phyloP scores from a whole-genome alignment of 2,797 vertebrate species.

The Gymnothorax javanicus region DNA sequence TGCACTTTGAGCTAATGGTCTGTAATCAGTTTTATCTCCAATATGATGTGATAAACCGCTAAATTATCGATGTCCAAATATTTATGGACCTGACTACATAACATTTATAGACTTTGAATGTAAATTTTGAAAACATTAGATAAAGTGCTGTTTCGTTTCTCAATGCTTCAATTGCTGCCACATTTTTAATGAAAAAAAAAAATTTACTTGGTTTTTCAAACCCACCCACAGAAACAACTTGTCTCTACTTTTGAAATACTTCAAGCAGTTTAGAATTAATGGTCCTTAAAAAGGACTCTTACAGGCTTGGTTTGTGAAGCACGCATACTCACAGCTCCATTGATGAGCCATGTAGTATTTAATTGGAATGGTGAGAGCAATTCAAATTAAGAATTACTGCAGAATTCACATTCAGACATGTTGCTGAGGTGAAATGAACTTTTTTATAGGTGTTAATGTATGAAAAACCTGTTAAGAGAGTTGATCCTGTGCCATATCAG shows the following conservation, averaged over 20 bases:
- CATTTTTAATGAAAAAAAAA: neutral
- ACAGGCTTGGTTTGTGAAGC: neutral
- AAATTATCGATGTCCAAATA: too few species aligned
- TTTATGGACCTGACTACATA: too few species aligned
- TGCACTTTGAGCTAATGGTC: too few species aligned
- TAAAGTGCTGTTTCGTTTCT: neutral
- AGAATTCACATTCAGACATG: neutral
- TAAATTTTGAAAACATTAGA: too few species aligned
- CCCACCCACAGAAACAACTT: neutral
- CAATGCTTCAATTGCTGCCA: neutral
- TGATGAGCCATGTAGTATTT: slow-evolving; percentile 1
- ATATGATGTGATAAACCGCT: too few species aligned
- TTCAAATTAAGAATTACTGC: neutral
- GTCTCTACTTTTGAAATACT: neutral
- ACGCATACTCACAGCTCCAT: neutral
- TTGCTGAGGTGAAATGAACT: neutral
- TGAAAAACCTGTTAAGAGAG: slow-evolving; percentile 50
- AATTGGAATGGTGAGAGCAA: neutral
- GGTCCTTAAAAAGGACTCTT: neutral
- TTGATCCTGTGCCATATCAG: slow-evolving; percentile 43
- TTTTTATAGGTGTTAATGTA: slow-evolving; percentile 55
- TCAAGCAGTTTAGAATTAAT: neutral
- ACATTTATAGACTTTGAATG: too few species aligned
- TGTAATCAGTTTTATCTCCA: too few species aligned
- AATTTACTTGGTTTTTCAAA: neutral